Evolutionary conservation across 1,140 invertebrate species (phyloP).

Genomic region (Cydia fagiglandana): DNA sequence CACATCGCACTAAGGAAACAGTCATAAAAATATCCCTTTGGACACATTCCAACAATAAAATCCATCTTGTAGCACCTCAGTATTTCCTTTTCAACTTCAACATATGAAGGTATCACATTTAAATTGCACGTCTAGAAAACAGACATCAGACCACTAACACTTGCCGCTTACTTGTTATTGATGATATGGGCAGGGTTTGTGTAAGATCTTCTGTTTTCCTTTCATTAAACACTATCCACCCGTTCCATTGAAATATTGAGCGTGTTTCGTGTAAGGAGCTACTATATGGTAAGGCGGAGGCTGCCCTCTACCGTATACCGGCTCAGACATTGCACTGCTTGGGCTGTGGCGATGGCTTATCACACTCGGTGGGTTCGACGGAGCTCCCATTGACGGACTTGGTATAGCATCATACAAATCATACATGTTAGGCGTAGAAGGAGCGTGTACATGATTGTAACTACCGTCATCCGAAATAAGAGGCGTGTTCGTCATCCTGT

Average conservation of each 20-base stretch:
- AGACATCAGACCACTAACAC: conserved; percentile 42
- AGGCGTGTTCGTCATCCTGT: conserved; percentile 73
- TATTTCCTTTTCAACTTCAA: conserved; percentile 56
- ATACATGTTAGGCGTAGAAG: conserved; percentile 70
- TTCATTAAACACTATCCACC: conserved; percentile 63
- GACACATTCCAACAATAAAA: conserved; percentile 54
- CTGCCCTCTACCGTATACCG: conserved; percentile 62
- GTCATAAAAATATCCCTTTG: conserved; percentile 25
- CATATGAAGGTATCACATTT: conserved; percentile 70
- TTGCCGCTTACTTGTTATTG: not conserved
- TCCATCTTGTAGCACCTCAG: conserved; percentile 72
- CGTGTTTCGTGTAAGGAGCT: conserved; percentile 78
- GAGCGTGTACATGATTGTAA: conserved; percentile 67
- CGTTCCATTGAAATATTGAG: conserved; percentile 78
- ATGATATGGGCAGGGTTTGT: conserved; percentile 36
- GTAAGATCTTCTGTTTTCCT: conserved; percentile 40
- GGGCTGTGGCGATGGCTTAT: conserved; percentile 63
- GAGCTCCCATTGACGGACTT: conserved; percentile 36
- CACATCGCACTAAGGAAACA: conserved; percentile 7
- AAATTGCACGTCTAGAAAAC: conserved; percentile 72
- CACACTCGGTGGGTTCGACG: conserved; percentile 64
- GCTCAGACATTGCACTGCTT: conserved; percentile 56
- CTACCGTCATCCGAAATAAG: conserved; percentile 73
- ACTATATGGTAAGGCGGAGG: conserved; percentile 78
- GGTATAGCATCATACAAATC: conserved; percentile 71